Evolutionary conservation across 2,113 vertebrate species (phyloP).

Genomic region (Callaeas wilsoni): DNA sequence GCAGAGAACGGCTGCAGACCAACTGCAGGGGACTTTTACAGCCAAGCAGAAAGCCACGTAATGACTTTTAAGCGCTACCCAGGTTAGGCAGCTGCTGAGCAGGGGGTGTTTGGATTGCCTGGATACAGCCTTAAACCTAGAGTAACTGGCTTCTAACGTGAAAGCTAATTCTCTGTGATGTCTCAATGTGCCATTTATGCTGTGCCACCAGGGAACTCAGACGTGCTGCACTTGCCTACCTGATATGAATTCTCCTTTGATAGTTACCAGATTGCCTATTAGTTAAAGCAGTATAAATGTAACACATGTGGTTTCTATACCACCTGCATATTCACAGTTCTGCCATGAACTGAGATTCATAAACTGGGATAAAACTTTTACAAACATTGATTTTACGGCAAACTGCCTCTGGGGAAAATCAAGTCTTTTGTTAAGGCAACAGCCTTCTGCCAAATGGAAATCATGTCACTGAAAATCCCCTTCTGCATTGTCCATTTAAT

Average conservation of each 20-base stretch:
- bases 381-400: slow-evolving; percentile 11
- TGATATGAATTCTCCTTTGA: slow-evolving; percentile 12
- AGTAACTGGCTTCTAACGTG: neutral
- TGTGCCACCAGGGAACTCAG: neutral
- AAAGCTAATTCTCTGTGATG: slow-evolving; percentile 22
- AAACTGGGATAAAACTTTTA: neutral
- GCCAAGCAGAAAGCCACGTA: neutral
- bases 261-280: slow-evolving; percentile 53
- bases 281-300: slow-evolving; percentile 31
- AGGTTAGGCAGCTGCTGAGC: slow-evolving; percentile 4
- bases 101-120: neutral
- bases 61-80: neutral
- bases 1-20: neutral
- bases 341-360: neutral
- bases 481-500: neutral
- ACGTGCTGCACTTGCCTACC: neutral
- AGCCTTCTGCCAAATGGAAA: slow-evolving; percentile 8
- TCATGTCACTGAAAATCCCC: neutral
- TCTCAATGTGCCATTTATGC: slow-evolving; percentile 13
- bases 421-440: neutral
- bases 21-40: neutral
- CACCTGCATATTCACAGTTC: slow-evolving; percentile 10
- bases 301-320: neutral
- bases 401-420: neutral
- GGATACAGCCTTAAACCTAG: neutral